Percentiles rank a stretch among this genome's conserved stretches.
phyloP scores from a whole-genome alignment of 2,113 vertebrate genomes.

The Bothrops jararaca region DNA sequence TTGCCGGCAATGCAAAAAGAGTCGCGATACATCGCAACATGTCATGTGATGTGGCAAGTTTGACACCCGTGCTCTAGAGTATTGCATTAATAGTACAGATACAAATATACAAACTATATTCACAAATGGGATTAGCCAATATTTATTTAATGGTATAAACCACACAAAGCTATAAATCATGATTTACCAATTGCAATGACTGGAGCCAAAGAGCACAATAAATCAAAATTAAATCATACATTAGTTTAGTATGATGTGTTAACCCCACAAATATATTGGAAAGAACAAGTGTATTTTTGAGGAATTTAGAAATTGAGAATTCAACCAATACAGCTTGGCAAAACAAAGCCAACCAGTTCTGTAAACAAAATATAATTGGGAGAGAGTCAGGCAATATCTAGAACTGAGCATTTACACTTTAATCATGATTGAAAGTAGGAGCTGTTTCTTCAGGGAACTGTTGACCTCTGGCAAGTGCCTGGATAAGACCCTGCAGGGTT shows the following conservation, averaged over 20 bases:
- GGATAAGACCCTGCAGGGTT: background rate
- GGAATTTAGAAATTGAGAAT: background rate
- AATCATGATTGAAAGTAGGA: background rate
- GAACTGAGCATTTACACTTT: background rate
- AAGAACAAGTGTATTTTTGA: background rate
- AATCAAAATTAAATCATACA: background rate
- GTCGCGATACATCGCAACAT: accelerated
- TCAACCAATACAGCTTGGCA: background rate
- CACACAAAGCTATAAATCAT: background rate
- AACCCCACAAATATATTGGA: background rate
- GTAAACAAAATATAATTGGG: constrained; percentile 19
- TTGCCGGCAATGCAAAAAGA: too few species aligned
- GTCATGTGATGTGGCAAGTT: too few species aligned
- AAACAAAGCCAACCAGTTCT: background rate
- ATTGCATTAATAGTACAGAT: background rate
- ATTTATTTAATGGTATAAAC: background rate
- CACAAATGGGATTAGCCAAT: background rate
- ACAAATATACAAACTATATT: background rate
- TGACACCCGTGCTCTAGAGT: background rate
- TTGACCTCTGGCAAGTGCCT: background rate
- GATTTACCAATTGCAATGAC: background rate
- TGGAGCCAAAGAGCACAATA: background rate
- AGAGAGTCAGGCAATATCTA: background rate
- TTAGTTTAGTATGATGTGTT: background rate
- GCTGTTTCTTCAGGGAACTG: background rate